A percentile compares a stretch with the other conserved stretches of the same genome.
phyloP scores from a whole-genome alignment of 2,888 invertebrate genomes.

The Chymomyza caudatula region DNA sequence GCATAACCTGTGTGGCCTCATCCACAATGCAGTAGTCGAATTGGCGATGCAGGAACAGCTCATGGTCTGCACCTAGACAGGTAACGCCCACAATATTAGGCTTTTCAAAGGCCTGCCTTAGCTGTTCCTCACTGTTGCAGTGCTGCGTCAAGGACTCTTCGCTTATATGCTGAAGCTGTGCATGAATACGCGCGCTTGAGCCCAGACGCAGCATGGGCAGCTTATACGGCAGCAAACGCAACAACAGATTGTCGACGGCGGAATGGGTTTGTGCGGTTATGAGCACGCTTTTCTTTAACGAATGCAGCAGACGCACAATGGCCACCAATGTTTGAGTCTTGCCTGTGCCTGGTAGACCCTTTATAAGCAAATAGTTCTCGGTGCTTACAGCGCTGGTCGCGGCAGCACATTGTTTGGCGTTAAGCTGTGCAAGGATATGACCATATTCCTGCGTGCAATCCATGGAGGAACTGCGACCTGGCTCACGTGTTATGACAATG shows the following conservation, averaged over 20 bases:
- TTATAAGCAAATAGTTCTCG: constrained; percentile 89
- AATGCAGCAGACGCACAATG: constrained; percentile 86
- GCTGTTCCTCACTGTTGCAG: constrained; percentile 82
- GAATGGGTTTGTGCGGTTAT: constrained; percentile 97
- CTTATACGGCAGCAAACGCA: constrained; percentile 81
- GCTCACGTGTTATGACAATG: constrained; percentile 81
- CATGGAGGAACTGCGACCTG: constrained; percentile 74
- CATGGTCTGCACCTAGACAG: constrained; percentile 90
- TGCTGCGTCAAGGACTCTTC: constrained; percentile 80
- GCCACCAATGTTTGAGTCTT: constrained; percentile 96
- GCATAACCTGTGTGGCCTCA: constrained; percentile 93
- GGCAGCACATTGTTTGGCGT: constrained; percentile 88
- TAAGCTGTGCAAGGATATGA: constrained; percentile 83
- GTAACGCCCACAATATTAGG: constrained; percentile 93
- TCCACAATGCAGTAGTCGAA: constrained; percentile 96
- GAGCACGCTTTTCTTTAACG: constrained; percentile 86
- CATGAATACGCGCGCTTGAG: constrained; percentile 82
- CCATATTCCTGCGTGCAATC: constrained; percentile 70
- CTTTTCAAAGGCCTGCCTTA: constrained; percentile 77
- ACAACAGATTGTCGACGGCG: constrained; percentile 95
- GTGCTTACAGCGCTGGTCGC: constrained; percentile 86
- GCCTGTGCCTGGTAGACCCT: constrained; percentile 95
- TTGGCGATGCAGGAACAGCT: constrained; percentile 84
- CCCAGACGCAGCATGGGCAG: constrained; percentile 85
- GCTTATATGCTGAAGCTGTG: constrained; percentile 80